phyloP scores from a whole-genome alignment of 2,888 invertebrate species.

The Anorthoa munda region DNA sequence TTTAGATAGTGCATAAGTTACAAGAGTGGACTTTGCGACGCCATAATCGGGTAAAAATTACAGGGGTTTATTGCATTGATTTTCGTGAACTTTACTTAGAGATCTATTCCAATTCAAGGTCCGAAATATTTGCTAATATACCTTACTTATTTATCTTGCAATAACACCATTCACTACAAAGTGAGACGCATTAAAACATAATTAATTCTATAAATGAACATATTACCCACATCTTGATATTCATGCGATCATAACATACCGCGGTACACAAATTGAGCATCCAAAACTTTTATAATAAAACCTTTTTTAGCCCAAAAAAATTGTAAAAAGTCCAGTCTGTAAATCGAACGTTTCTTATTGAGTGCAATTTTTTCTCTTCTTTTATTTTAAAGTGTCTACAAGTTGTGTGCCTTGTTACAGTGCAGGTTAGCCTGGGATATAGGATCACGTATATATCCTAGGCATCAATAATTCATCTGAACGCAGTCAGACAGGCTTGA shows the following conservation, averaged over 20 bases:
- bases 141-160: slow-evolving; percentile 11
- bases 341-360: neutral
- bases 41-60: too few relatives aligned
- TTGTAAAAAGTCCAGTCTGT: neutral
- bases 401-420: slow-evolving; percentile 64
- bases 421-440: slow-evolving; percentile 74
- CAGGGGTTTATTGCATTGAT: neutral
- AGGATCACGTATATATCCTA: slow-evolving; percentile 83
- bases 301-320: neutral
- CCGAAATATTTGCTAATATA: neutral
- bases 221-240: slow-evolving; percentile 77
- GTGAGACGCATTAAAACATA: slow-evolving; percentile 71
- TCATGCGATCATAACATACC: slow-evolving; percentile 72
- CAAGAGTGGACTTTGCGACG: too few relatives aligned
- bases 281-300: neutral
- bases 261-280: slow-evolving; percentile 63
- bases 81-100: neutral
- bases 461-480: slow-evolving; percentile 88
- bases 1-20: too few relatives aligned
- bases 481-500: slow-evolving; percentile 80
- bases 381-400: slow-evolving; percentile 19
- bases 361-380: neutral
- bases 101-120: neutral
- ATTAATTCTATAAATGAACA: slow-evolving; percentile 81
- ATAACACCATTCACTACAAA: slow-evolving; percentile 71